Base-by-base conservation (phyloP, 2,797 vertebrate species). In the Sus cebifrons region DNA sequence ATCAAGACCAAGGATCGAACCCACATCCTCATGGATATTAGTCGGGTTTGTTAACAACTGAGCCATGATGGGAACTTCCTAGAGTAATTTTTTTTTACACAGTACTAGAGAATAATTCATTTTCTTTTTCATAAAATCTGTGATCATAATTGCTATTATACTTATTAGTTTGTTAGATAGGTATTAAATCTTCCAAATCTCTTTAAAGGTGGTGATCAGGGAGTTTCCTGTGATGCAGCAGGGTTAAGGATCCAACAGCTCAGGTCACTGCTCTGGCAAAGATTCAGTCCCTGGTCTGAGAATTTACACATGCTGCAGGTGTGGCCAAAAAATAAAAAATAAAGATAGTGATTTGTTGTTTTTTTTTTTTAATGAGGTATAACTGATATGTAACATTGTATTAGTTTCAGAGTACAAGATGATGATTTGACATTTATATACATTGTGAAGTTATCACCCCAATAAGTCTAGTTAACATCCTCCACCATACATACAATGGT, bases 41-140 rank as follows among this genome's bases (percentile, higher is more conserved):
- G 36, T 36, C 36, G 36, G 36, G 36, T 36, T 36, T 36, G 36
- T 36, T 36, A 36, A 36, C 36, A 3, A 36, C 36, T 36, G 36
- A 36, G 36, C 36, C 36, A 36, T 36, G 36, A 36, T 36, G 36
- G 36, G 36, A 36, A 36, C 36, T 36, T 36, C 36, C 36, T 36
- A 36, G 36, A 87, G 60, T 83, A 65, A 75, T n/a, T 83, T 67
- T 79, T 79, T 87, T 91, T 95, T 68, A 74, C 25, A 83, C 2
- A 83, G 5, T 15, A 4, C 40, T 91, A 73, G 32, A 49, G 25
- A 44, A 56, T n/a, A 94, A 75, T 54, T 56, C 32, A 73, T 36
- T 71, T 86, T 74, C 58, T 81, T 95, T 81, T 40, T 60, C 58
- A 81, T 67, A 67, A 82, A 86, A 4, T 82, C n/a, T 87, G 60